Evolutionary conservation across 30 jellyfish, hydroid and myxozoan species (phyloP).

Genomic region (Clytia hemisphaerica): DNA sequence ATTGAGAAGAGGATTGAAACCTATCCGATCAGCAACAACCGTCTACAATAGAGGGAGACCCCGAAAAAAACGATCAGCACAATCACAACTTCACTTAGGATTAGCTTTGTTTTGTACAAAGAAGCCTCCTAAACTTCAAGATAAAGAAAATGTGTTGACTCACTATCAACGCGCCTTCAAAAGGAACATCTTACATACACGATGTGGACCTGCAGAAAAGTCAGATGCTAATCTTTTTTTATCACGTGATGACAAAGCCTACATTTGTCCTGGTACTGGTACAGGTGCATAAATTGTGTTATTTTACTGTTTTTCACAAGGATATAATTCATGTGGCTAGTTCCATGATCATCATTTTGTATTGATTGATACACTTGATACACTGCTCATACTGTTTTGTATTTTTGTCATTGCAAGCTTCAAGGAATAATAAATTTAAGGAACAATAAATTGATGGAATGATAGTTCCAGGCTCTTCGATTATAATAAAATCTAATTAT

Average conservation of each 20-base stretch:
- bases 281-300: no score
- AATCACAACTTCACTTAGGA: conserved; percentile 8
- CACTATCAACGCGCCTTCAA: conserved; percentile 33
- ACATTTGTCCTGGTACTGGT: conserved; percentile 18
- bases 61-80: background rate
- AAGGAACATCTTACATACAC: conserved; percentile 17
- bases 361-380: no score
- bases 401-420: no score
- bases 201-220: background rate
- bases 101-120: conserved; percentile 26
- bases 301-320: no score
- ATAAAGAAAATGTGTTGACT: conserved; percentile 17
- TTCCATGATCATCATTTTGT: no score
- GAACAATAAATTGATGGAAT: no score
- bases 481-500: no score
- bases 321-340: no score
- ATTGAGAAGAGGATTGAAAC: conserved; percentile 10
- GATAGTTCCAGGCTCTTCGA: no score
- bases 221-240: background rate
- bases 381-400: no score
- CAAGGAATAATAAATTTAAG: no score
- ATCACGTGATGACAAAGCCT: conserved; percentile 24
- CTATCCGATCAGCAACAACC: background rate
- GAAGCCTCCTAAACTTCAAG: conserved; percentile 41
- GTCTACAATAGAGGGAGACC: background rate